Evolutionary conservation across 2,797 vertebrate genomes (phyloP).

Genomic region (Microctenopoma stevenorrisi): DNA sequence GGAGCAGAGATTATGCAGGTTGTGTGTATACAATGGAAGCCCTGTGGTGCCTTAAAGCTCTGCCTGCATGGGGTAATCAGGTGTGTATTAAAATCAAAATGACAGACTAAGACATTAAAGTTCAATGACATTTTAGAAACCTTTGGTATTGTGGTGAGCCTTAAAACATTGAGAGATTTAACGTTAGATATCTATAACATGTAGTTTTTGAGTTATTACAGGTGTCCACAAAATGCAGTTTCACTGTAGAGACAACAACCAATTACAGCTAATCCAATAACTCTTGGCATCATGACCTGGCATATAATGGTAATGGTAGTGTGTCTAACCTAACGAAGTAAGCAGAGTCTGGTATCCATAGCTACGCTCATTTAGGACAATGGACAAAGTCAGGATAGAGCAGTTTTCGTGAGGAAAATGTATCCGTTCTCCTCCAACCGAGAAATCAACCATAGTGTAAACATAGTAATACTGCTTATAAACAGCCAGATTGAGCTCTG

Average conservation of each 20-base stretch:
- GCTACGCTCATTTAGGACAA: constrained; percentile 18
- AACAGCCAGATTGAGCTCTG: constrained; percentile 34
- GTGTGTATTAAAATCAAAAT: constrained; percentile 80
- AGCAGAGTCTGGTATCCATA: constrained; percentile 1
- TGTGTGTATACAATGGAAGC: constrained; percentile 55
- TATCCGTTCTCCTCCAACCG: constrained; percentile 3
- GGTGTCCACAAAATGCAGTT: constrained; percentile 8
- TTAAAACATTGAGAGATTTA: constrained; percentile 69
- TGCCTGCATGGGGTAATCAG: constrained; percentile 69
- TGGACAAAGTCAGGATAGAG: constrained; percentile 1
- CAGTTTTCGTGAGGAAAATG: constrained; percentile 6
- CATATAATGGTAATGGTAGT: constrained; percentile 16
- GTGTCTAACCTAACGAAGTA: constrained; percentile 9
- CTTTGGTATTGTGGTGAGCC: constrained; percentile 65
- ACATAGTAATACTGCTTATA: constrained; percentile 4
- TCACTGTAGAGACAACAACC: constrained; percentile 12
- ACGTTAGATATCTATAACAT: constrained; percentile 59
- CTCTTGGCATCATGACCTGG: neutral
- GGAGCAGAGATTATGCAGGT: constrained; percentile 40
- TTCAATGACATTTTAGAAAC: constrained; percentile 81
- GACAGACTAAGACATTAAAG: constrained; percentile 79
- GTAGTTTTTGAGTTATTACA: constrained; percentile 51
- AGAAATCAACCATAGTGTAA: constrained; percentile 25
- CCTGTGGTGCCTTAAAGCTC: constrained; percentile 58
- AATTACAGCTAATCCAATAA: constrained; percentile 19